phyloP scores from a whole-genome alignment of 1,140 invertebrate species.

The Caerostris extrusa region DNA sequence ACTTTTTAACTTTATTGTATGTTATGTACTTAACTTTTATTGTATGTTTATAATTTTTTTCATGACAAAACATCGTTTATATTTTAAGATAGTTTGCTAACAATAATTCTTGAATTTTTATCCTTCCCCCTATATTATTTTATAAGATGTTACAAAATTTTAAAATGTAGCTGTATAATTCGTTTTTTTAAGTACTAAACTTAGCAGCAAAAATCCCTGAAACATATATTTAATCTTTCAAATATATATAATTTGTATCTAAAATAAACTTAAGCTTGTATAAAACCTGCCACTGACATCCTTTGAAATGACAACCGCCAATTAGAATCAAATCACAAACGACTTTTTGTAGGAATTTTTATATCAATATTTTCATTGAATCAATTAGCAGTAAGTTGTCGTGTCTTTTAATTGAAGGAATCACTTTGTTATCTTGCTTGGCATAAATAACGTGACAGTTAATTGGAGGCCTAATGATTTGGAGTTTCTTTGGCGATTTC shows the following conservation, averaged over 20 bases:
- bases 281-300: neutral
- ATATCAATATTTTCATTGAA: neutral
- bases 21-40: no score
- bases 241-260: neutral
- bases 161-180: no score
- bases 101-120: no score
- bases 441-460: neutral
- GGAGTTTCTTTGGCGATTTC: neutral
- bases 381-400: conserved; percentile 2
- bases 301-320: conserved; percentile 6
- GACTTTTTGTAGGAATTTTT: neutral
- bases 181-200: no score
- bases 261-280: neutral
- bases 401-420: neutral
- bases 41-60: no score
- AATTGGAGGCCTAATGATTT: conserved; percentile 14
- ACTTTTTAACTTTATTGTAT: no score
- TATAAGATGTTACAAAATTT: no score
- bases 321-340: neutral
- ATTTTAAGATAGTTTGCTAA: no score
- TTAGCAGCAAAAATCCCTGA: no score
- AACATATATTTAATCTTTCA: no score
- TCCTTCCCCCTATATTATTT: no score
- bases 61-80: no score
- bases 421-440: neutral